Base-by-base conservation (phyloP, 1,140 invertebrate genomes). In the Archegozetes longisetosus region DNA sequence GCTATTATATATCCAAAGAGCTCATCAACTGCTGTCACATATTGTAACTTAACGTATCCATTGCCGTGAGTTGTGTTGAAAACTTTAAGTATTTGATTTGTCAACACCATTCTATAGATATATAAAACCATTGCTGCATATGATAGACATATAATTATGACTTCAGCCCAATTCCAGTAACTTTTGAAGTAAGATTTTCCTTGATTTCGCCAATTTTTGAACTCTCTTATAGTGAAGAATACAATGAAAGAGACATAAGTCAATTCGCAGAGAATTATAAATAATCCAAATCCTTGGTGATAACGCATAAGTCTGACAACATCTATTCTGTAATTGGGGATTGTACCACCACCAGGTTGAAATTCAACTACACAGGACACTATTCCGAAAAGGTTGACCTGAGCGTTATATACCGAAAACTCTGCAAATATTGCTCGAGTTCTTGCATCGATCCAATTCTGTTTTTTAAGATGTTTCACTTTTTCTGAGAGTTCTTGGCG, bases 391-490 rank as follows among this genome's bases (percentile, higher is more conserved):
- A 80, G 64, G 61, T 80, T 75, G 23, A 73, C 68, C 58, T 78
- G 73, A 1, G 78, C 73, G 66, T 80, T 80, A 66, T 79, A 80
- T 13, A 74, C 70, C 3, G 78, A 77, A 64, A 80, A 78, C 63
- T 80, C 78, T 3, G 77, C 68, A 61, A 80, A 75, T 13, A 80
- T 70, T 4, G 77, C 78, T 61, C 79, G 63, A 0, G 79, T 80
- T 51, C 72, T 67, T 54, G 68, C 64, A 62, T 80, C 79, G 20
- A 79, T 74, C 79, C 79, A 80, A 25, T 69, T 62, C 54, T 73
- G 65, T 1, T 63, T 60, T 57, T 76, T 60, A 23, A 79, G 65
- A 23, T 65, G 51, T 9, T 68, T 58, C 28, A 78, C 66, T 51
- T 70, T 69, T 9, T 63, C 58, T 27, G 62, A 63, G 2, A 78